Evolutionary conservation across 1,140 invertebrate genomes (phyloP).

Genomic region (Drosophila littoralis): DNA sequence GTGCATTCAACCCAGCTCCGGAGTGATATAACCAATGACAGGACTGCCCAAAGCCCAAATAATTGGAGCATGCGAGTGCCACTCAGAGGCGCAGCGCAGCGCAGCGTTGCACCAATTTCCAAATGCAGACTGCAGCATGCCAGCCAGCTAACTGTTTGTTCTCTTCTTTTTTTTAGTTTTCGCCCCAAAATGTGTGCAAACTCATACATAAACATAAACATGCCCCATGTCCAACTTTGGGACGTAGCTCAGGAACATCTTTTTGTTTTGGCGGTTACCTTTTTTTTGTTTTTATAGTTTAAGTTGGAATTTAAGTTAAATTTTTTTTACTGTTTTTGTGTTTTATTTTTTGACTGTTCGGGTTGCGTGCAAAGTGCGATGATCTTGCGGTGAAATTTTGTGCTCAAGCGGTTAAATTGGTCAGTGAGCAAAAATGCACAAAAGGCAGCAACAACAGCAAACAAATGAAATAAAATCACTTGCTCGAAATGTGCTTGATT

Average conservation of each 20-base stretch:
- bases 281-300: slow-evolving; percentile 29
- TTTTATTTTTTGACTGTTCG: slow-evolving; percentile 59
- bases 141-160: slow-evolving; percentile 62
- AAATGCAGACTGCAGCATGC: slow-evolving; percentile 51
- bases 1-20: slow-evolving; percentile 63
- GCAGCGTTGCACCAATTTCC: slow-evolving; percentile 66
- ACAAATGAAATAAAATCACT: slow-evolving; percentile 71
- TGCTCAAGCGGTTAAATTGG: slow-evolving; percentile 82
- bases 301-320: slow-evolving; percentile 29
- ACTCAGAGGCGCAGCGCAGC: slow-evolving; percentile 68
- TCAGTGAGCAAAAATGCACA: slow-evolving; percentile 78
- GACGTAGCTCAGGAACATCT: slow-evolving; percentile 32
- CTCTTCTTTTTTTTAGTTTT: slow-evolving; percentile 18
- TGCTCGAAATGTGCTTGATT: slow-evolving; percentile 79
- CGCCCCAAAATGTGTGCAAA: slow-evolving; percentile 68
- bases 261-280: slow-evolving; percentile 14
- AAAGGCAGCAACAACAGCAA: slow-evolving; percentile 41
- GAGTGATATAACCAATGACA: slow-evolving; percentile 77
- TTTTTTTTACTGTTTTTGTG: slow-evolving; percentile 36
- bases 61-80: slow-evolving; percentile 79
- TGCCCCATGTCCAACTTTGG: slow-evolving; percentile 55
- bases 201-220: slow-evolving; percentile 76
- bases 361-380: slow-evolving; percentile 83
- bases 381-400: slow-evolving; percentile 83
- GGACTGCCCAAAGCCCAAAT: slow-evolving; percentile 59